phyloP scores from a whole-genome alignment of 1,140 invertebrate species.

The Aradophagus sp. region DNA sequence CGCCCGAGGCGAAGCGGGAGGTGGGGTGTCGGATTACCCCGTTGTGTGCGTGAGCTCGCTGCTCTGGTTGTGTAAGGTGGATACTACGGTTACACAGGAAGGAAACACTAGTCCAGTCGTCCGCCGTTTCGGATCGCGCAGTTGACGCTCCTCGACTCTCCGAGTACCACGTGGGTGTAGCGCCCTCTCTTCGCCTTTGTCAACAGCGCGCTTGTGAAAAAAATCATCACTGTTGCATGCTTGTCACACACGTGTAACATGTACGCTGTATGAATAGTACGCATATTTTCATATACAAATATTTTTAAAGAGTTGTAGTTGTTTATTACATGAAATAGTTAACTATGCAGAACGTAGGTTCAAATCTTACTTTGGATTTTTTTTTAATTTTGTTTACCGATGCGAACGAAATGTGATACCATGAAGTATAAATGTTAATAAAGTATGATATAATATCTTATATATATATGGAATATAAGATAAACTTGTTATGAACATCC shows the following conservation, averaged over 20 bases:
- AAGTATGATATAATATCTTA: too few relatives aligned
- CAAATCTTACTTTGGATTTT: too few relatives aligned
- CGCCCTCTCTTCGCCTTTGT: conserved; percentile 11
- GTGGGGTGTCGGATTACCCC: conserved; percentile 66
- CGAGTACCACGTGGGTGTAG: conserved; percentile 44
- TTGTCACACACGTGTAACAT: neutral
- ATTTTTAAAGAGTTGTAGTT: too few relatives aligned
- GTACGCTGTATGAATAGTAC: neutral
- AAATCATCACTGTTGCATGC: neutral
- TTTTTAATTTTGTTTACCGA: too few relatives aligned
- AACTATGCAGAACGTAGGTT: too few relatives aligned
- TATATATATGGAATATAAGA: too few relatives aligned
- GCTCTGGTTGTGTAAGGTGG: conserved; percentile 50
- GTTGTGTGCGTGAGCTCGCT: conserved; percentile 21
- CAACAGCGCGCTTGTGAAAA: neutral
- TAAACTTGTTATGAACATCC: too few relatives aligned
- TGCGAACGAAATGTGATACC: too few relatives aligned
- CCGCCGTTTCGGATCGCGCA: conserved; percentile 39
- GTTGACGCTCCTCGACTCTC: conserved; percentile 12
- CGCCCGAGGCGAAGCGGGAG: too few relatives aligned
- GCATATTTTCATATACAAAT: too few relatives aligned
- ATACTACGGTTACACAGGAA: conserved; percentile 73
- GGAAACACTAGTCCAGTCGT: conserved; percentile 69
- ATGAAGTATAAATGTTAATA: too few relatives aligned
- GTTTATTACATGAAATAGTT: too few relatives aligned